A percentile compares a stretch with the other conserved stretches of the same genome.
Evolutionary conservation across 2,113 vertebrate species (phyloP).

Genomic region (Zosterops lateralis): DNA sequence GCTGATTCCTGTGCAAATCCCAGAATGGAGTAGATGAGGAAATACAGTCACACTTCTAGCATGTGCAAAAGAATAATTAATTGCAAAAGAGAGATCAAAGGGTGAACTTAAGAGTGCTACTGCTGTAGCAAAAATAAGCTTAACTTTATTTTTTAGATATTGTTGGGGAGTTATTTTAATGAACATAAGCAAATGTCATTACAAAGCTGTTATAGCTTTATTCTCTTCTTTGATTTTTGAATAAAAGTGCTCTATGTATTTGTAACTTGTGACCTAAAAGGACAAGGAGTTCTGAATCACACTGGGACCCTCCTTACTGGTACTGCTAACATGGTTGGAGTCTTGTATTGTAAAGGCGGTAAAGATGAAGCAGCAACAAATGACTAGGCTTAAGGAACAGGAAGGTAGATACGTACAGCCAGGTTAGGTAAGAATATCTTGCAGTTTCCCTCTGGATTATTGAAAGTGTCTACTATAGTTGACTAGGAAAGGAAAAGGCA

Average conservation of each 20-base stretch:
- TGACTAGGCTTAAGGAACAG: not conserved
- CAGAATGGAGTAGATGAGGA: not conserved
- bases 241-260: not conserved
- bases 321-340: not conserved
- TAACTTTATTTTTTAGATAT: not conserved
- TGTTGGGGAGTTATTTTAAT: not conserved
- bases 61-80: not conserved
- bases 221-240: not conserved
- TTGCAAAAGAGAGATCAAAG: not conserved
- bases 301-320: not conserved
- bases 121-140: not conserved
- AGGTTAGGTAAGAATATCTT: not conserved
- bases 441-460: not conserved
- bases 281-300: not conserved
- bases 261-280: not conserved
- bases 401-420: not conserved
- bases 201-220: not conserved
- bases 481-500: not conserved
- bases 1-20: not conserved
- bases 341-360: not conserved
- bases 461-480: not conserved
- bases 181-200: not conserved
- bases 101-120: not conserved
- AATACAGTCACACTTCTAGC: not conserved
- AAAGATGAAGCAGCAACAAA: not conserved